Evolutionary conservation across 2,888 invertebrate genomes (phyloP).

Genomic region (Theretra japonica): DNA sequence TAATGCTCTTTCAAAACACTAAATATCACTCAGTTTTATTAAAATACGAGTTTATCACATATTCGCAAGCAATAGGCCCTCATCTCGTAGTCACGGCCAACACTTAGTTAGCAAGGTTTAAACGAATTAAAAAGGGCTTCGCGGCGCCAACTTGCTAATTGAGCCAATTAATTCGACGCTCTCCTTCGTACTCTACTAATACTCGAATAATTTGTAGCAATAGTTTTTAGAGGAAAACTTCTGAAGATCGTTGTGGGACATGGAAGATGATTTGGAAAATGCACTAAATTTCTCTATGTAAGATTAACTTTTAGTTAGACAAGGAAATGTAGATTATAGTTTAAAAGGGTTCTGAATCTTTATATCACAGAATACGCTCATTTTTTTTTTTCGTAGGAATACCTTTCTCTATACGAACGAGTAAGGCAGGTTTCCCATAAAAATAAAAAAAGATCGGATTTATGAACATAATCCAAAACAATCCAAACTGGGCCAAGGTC

Average conservation of each 20-base stretch:
- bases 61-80: background rate
- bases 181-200: background rate
- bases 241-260: no score
- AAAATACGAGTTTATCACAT: no score
- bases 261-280: no score
- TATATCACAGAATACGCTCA: no score
- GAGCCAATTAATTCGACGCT: slow-evolving; percentile 2
- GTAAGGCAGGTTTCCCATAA: background rate
- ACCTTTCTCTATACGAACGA: background rate
- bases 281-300: no score
- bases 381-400: background rate
- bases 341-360: no score
- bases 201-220: background rate
- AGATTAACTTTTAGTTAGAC: no score
- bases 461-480: slow-evolving; percentile 39
- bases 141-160: slow-evolving; percentile 13
- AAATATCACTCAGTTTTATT: no score
- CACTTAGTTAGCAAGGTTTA: background rate
- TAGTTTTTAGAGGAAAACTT: background rate
- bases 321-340: no score
- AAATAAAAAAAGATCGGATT: slow-evolving; percentile 8
- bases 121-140: slow-evolving; percentile 24
- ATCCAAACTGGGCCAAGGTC: slow-evolving; percentile 61
- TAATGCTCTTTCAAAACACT: no score
- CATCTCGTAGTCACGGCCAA: background rate